These are phyloP conservation scores for Cryptops parisi DNA, from an alignment of 2,888 invertebrate genomes.

Conservation along the genomic window DNA sequence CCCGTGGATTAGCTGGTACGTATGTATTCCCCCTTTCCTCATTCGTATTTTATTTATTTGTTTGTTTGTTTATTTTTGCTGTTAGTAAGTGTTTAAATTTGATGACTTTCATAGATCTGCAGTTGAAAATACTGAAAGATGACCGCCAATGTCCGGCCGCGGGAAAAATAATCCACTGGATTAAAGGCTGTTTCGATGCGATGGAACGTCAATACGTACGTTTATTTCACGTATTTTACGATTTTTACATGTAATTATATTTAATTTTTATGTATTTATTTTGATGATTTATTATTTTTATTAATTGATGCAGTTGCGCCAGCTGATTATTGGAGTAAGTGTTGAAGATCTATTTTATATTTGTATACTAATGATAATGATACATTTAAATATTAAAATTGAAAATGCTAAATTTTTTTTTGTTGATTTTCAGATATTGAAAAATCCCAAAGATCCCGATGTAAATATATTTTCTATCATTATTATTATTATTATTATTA, in stretches of 20 bases:
- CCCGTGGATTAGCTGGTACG: slow-evolving; percentile 32
- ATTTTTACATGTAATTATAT: neutral
- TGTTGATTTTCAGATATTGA: slow-evolving; percentile 1
- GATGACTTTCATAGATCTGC: slow-evolving; percentile 24
- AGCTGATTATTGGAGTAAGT: slow-evolving; percentile 16
- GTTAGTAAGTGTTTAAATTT: neutral
- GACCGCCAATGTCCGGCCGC: slow-evolving; percentile 30
- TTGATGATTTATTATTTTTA: neutral
- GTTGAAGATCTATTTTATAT: neutral
- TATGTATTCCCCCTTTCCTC: too few species aligned
- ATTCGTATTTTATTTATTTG: neutral
- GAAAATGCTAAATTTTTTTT: too few species aligned
- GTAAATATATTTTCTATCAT: slow-evolving; percentile 1
- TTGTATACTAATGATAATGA: neutral
- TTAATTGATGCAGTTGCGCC: slow-evolving; percentile 12
- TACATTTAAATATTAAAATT: too few species aligned
- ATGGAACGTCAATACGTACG: slow-evolving; percentile 36
- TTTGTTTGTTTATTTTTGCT: neutral
- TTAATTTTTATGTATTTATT: neutral
- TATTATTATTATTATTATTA: neutral
- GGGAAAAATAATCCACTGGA: slow-evolving; percentile 32
- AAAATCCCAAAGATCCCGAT: slow-evolving; percentile 2
- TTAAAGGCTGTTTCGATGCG: slow-evolving; percentile 36
- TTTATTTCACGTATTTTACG: neutral
- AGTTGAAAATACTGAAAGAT: slow-evolving; percentile 31